These are phyloP conservation scores for Philotrypesis tridentata DNA, from an alignment of 1,140 invertebrate species.

Conservation along the genomic window DNA sequence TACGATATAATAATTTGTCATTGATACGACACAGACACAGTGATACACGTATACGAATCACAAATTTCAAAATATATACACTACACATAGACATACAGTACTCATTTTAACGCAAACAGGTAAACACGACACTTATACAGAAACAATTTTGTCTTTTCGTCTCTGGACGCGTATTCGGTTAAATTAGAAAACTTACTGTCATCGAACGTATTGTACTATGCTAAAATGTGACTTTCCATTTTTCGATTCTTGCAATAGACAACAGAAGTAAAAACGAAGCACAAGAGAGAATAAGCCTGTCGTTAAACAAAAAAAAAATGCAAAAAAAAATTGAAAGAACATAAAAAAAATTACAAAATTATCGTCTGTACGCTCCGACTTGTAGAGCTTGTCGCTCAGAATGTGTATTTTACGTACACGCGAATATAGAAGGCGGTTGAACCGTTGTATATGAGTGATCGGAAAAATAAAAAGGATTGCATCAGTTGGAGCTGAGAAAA, in stretches of 20 bases:
- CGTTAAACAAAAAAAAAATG: conserved; percentile 29
- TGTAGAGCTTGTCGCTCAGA: conserved; percentile 14
- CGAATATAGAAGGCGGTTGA: neutral
- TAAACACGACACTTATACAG: neutral
- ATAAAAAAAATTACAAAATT: conserved; percentile 32
- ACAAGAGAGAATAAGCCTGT: conserved; percentile 50
- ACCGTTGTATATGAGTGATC: neutral
- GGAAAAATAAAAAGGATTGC: neutral
- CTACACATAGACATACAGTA: too few relatives aligned
- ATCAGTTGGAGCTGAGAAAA: neutral
- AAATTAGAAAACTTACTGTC: conserved; percentile 46
- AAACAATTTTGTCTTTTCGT: conserved; percentile 39
- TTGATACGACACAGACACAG: neutral
- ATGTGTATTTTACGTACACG: conserved; percentile 40
- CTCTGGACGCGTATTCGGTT: conserved; percentile 29
- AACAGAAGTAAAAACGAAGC: conserved; percentile 21
- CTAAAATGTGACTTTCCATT: conserved; percentile 44
- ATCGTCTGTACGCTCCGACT: conserved; percentile 24
- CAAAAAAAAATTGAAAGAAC: neutral
- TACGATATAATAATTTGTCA: conserved; percentile 36
- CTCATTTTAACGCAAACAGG: neutral
- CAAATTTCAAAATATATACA: neutral
- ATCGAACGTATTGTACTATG: conserved; percentile 29
- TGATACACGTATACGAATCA: neutral
- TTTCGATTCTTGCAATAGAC: conserved; percentile 48